Base-by-base conservation (phyloP, 2,888 invertebrate species). In the Pasiphila rectangulata region DNA sequence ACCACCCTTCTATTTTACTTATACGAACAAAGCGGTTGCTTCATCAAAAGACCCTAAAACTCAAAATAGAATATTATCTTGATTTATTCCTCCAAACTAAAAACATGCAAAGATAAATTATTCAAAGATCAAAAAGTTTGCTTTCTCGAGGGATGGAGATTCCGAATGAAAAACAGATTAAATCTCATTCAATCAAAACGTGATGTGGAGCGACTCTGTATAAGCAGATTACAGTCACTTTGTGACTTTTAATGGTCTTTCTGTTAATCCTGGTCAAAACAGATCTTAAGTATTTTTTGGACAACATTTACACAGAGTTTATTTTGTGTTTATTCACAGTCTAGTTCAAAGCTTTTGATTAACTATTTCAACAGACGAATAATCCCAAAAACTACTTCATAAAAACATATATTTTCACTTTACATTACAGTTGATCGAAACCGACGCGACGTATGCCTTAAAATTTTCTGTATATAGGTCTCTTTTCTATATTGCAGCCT, bases 141-240 rank as follows among this genome's bases (percentile, higher is more conserved):
- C 27, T 32, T 32, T 32, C 10, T 16, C 16, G 67, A 69, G 61
- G 69, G 67, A 69, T 61, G 69, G 60, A 69, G 70, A 72, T 71
- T 75, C 69, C 66, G 67, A 69, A 76, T 72, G 72, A 68, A 73
- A 70, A 76, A 79, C 75, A 79, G 83, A 85, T 86, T 85, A 80
- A 82, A 84, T 79, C 79, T 76, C 63, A 78, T 81, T 80, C 78
- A 81, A 77, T 71, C 72, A 64, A 71, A 75, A 86, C 86, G 87
- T 87, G 87, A 83, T 72, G 74, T 64, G 75, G 64, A 72, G 79
- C 80, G 79, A 72, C 70, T 74, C 59, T 61, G 68, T 78, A 78
- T 77, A 75, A 83, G 71, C 62, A 82, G 82, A 85, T 83, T 83
- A 83, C 68, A 79, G 76, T 74, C 75, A 73, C 65, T 74, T 63